These are phyloP conservation scores for Oryzias dopingdopingensis DNA, from an alignment of 2,797 vertebrate genomes.

Conservation along the genomic window DNA sequence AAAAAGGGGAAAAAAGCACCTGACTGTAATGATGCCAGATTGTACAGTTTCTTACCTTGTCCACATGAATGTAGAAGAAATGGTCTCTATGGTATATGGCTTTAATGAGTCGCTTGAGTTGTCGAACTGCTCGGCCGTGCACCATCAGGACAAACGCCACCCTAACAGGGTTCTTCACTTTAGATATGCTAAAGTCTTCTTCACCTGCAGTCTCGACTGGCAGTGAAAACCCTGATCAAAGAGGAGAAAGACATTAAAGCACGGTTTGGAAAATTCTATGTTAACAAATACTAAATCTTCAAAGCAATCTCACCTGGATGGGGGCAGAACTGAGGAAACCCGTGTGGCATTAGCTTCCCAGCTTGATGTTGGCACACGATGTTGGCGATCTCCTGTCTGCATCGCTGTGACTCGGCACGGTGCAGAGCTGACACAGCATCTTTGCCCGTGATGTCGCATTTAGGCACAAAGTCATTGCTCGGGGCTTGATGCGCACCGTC, in stretches of 20 bases:
- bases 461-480: conserved; percentile 86
- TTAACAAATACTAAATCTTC: background rate
- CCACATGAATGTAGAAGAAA: conserved; percentile 97
- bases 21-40: background rate
- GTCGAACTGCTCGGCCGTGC: conserved; percentile 89
- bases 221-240: conserved; percentile 80
- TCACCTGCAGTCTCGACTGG: conserved; percentile 81
- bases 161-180: conserved; percentile 82
- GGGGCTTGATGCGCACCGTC: conserved; percentile 89
- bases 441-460: conserved; percentile 91
- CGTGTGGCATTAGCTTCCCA: conserved; percentile 88
- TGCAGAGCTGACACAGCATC: conserved; percentile 92
- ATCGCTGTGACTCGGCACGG: conserved; percentile 87
- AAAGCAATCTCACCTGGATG: conserved; percentile 80
- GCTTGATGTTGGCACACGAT: conserved; percentile 93
- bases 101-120: conserved; percentile 94
- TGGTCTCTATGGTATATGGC: conserved; percentile 93
- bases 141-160: conserved; percentile 94
- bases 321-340: conserved; percentile 89
- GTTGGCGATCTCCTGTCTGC: conserved; percentile 92
- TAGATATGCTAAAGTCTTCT: conserved; percentile 75
- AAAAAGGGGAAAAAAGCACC: background rate
- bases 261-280: background rate
- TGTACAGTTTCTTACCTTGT: conserved; percentile 77
- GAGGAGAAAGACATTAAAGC: background rate